Evolutionary conservation across 1,140 invertebrate genomes (phyloP), one percentile per base, ranked within the genome.

Genomic region (Sarcophaga peregrina): DNA sequence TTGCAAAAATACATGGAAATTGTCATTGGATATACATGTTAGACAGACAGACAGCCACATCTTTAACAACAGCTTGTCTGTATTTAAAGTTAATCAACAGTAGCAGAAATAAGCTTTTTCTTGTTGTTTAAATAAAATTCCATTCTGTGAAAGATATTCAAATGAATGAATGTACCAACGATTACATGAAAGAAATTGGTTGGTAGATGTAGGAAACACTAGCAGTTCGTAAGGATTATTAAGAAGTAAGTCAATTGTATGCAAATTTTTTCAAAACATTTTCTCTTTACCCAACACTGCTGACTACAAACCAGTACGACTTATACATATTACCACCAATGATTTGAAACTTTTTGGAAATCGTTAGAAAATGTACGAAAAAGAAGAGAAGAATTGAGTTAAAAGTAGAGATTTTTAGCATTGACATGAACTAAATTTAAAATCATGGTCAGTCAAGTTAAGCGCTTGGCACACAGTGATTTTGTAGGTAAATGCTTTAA

Each of bases 161-260:
- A 58, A 13, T 58, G 54, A 58, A 58, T 58, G 54, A 58, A 58
- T 58, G 20, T 17, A 68, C n/a, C 17, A 68, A 25, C 20, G 62
- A 20, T 0, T 4, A 37, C 25, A 37, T 37, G 25, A 37, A 37
- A 37, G 4, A 37, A 37, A 37, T 37, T 37, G 25, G 4, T 37
- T 4, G 25, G 25, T 37, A 37, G 4, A 2, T 37, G 25, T 37
- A 15, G 17, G n/a, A 68, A 20, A 25, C 37, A 50, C 75, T 75
- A 46, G 6, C 48, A 50, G 17, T 76, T 47, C 58, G 6, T 78
- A 78, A 78, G 48, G 75, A 78, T 78, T 78, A 78, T 78, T 78
- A 50, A 78, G 75, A 25, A 52, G 48, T 78, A 78, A 78, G 75
- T 78, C 75, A 78, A 78, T 78, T 78, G 75, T 78, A 78, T 78